A percentile compares a stretch with the other conserved stretches of the same genome.
phyloP scores from a whole-genome alignment of 2,888 invertebrate species.

The Lepidochitona cinerea region DNA sequence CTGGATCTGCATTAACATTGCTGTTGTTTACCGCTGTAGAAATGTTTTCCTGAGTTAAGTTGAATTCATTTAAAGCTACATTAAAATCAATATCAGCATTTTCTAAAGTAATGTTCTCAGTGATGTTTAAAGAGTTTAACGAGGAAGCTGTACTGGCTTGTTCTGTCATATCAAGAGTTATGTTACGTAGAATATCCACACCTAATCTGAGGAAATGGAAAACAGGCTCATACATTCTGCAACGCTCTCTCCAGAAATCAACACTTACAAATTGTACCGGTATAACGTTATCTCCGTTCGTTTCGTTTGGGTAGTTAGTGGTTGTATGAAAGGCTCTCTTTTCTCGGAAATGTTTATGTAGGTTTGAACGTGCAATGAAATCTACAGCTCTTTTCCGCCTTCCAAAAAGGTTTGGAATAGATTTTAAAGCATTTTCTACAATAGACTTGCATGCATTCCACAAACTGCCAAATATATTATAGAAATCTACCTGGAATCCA shows the following conservation, averaged over 20 bases:
- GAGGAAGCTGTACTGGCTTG: neutral
- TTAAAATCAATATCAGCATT: neutral
- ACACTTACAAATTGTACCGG: neutral
- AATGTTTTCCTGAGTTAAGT: neutral
- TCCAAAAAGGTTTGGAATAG: neutral
- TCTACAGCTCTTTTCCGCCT: neutral
- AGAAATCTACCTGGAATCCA: neutral
- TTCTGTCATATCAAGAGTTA: neutral
- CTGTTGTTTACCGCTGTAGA: neutral
- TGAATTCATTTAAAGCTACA: neutral
- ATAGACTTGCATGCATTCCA: conserved; percentile 1
- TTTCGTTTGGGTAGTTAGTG: neutral
- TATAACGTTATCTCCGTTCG: neutral
- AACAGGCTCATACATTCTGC: neutral
- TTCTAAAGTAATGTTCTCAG: neutral
- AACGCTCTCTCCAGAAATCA: neutral
- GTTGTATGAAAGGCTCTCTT: no score
- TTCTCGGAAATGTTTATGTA: neutral
- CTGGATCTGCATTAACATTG: neutral
- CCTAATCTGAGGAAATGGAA: neutral
- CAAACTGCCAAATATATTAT: neutral
- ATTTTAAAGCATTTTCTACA: neutral
- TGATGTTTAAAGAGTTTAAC: neutral
- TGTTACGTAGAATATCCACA: neutral
- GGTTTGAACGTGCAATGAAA: neutral